Evolutionary conservation across 1,140 invertebrate species (phyloP).

Genomic region (Procambarus virginalis): DNA sequence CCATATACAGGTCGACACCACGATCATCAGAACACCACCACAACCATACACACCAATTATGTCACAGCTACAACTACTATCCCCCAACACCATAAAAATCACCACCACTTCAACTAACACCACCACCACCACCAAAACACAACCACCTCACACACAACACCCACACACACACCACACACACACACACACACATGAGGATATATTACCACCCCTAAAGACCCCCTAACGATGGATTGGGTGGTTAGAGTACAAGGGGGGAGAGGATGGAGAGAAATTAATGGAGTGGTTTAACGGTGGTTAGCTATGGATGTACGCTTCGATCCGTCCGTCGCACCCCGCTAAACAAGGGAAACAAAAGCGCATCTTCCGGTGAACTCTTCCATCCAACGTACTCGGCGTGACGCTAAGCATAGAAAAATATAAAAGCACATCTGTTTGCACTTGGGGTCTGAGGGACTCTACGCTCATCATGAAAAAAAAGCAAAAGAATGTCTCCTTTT

Average conservation of each 20-base stretch:
- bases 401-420: too few species aligned
- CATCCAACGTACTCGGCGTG: neutral
- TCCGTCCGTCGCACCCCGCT: neutral
- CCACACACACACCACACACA: constrained; percentile 41
- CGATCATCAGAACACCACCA: too few species aligned
- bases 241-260: neutral
- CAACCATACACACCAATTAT: too few species aligned
- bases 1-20: too few species aligned
- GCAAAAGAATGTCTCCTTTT: too few species aligned
- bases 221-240: neutral
- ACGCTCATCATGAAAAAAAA: too few species aligned
- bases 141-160: constrained; percentile 28
- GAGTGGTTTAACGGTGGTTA: neutral
- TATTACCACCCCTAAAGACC: constrained; percentile 8
- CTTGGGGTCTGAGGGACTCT: too few species aligned
- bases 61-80: too few species aligned
- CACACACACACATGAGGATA: constrained; percentile 15
- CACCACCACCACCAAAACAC: neutral
- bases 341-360: neutral
- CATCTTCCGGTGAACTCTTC: neutral
- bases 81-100: neutral
- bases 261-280: neutral
- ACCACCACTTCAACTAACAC: neutral
- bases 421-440: too few species aligned
- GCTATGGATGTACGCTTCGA: neutral